Evolutionary conservation across 2,113 vertebrate species (phyloP), one percentile per base, ranked within the genome.

Genomic region (Fregata magnificens): DNA sequence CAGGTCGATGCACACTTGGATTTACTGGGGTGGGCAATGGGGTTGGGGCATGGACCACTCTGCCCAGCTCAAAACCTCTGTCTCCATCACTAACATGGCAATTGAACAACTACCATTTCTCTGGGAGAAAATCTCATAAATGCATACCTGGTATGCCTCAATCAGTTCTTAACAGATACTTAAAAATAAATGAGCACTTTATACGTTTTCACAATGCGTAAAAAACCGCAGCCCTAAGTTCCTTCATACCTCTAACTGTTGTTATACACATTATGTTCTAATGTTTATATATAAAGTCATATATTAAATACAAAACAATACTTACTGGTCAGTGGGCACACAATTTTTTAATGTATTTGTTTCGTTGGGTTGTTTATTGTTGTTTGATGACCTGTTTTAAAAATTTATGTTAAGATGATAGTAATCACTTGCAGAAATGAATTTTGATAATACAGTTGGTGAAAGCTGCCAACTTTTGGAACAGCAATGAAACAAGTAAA

Each of bases 1-100:
- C 1, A 16, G 11, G 11, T 32, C 0, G 2, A 19, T 19, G 25
- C 28, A 74, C 4, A 4, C 22, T 29, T 34, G 50, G 45, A 32
- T 61, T 72, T 76, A 8, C 13, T 29, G 26, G 38, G 5, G 5
- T 38, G 22, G 16, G n/a, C 32, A 80, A 29, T 9, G 11, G 20
- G 5, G 4, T 24, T 50, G 14, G 36, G 25, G 11, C 26, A 22
- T 2, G 52, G 61, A n/a, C 5, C 10, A 5, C 22, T 42, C 59
- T 74, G 13, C 9, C 11, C 28, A 15, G 26, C 61, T 78, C 24
- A 32, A 12, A 70, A 16, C 42, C 25, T 72, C 26, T 17, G 25
- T 17, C 16, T 45, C 31, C 18, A n/a, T 34, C 38, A 17, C 40
- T 36, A 18, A 12, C 2, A 4, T 0, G 6, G 21, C 34, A n/a